phyloP scores from a whole-genome alignment of 2,113 vertebrate species.

The Lichenostomus cassidix region DNA sequence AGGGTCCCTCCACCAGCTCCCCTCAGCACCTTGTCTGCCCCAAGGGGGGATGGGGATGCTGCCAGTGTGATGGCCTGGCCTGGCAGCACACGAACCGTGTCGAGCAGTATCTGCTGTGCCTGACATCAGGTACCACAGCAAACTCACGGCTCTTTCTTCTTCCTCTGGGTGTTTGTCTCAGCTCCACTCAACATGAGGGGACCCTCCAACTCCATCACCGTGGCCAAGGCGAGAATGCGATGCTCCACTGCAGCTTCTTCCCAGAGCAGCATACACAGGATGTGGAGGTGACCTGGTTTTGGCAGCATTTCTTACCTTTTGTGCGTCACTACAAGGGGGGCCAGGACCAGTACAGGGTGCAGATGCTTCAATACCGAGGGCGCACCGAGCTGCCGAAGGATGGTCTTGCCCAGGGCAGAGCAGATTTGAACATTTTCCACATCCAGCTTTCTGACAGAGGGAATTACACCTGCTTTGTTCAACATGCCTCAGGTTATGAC shows the following conservation, averaged over 20 bases:
- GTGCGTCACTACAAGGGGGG: neutral
- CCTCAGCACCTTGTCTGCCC: neutral
- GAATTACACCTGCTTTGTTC: neutral
- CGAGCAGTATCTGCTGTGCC: neutral
- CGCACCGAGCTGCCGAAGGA: neutral
- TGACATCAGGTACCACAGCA: fast-evolving
- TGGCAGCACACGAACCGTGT: fast-evolving
- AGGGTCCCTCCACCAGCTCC: neutral
- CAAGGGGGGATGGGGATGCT: fast-evolving
- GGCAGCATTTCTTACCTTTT: neutral
- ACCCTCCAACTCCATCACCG: neutral
- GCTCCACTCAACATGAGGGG: fast-evolving
- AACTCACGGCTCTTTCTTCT: neutral
- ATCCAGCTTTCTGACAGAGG: neutral
- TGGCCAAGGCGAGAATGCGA: neutral
- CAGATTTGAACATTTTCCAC: neutral
- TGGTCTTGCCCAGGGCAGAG: neutral
- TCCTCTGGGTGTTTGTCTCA: neutral
- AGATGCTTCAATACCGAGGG: neutral
- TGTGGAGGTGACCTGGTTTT: neutral
- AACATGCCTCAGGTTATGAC: fast-evolving
- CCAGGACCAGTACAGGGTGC: neutral
- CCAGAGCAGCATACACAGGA: fast-evolving
- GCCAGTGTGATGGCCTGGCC: fast-evolving
- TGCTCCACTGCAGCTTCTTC: neutral